Conservation (phyloP, 2,113 vertebrate species). For the Peromyscus leucopus region DNA sequence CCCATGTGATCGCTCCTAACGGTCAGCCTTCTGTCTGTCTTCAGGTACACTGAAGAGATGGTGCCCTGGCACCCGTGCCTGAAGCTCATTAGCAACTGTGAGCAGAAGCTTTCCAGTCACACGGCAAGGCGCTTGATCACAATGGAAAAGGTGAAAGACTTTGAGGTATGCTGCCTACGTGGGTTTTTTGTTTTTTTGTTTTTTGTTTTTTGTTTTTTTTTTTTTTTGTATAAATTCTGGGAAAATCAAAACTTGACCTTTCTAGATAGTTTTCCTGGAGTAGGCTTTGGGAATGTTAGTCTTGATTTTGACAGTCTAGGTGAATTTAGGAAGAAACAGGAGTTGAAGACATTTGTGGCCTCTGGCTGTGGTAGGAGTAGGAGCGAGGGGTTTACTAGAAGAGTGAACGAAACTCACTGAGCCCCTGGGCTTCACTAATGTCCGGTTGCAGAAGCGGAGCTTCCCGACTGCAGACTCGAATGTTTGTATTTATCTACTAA, state of each 20-base stretch:
- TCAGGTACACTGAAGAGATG: constrained; percentile 95
- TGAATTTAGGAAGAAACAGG: not conserved
- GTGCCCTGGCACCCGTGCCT: constrained; percentile 95
- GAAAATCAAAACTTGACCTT: constrained; percentile 19
- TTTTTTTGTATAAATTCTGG: constrained; percentile 30
- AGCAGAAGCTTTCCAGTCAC: constrained; percentile 97
- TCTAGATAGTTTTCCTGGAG: constrained; percentile 14
- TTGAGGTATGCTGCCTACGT: constrained; percentile 89
- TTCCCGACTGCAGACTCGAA: not conserved
- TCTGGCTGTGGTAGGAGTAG: not conserved
- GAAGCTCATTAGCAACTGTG: constrained; percentile 95
- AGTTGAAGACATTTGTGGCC: not conserved
- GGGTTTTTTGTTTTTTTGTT: not conserved
- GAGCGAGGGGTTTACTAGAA: not conserved
- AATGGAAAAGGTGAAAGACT: constrained; percentile 97
- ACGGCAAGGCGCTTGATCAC: constrained; percentile 96
- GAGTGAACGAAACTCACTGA: not conserved
- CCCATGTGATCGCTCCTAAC: constrained; percentile 24
- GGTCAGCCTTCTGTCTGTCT: constrained; percentile 77
- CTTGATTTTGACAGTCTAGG: not conserved
- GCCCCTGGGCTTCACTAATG: not conserved
- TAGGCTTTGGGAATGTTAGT: constrained; percentile 19
- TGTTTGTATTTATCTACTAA: not conserved
- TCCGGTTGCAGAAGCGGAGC: not conserved
- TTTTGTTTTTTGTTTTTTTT: not conserved